Percentiles rank a stretch among this genome's conserved stretches.
These are phyloP conservation scores for Carassius auratus DNA, from an alignment of 2,113 vertebrate genomes.

Conservation along the genomic window DNA sequence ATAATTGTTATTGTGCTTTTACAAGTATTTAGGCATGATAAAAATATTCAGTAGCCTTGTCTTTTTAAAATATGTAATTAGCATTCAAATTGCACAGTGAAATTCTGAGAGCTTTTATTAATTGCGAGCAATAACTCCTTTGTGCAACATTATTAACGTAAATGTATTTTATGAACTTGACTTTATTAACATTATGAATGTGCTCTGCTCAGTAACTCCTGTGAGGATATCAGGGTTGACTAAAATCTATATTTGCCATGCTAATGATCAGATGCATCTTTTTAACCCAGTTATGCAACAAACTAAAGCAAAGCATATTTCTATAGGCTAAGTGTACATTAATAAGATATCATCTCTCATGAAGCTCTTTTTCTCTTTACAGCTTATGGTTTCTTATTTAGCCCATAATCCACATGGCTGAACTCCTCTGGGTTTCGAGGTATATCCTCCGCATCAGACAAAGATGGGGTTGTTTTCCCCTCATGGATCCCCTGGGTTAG, in stretches of 20 bases:
- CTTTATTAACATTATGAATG: too few relatives aligned
- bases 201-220: background rate
- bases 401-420: background rate
- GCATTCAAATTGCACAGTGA: background rate
- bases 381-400: background rate
- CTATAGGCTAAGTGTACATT: background rate
- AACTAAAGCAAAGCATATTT: background rate
- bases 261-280: background rate
- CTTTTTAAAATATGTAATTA: background rate
- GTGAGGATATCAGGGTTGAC: background rate
- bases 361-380: conserved; percentile 21
- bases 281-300: background rate
- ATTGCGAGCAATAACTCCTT: background rate
- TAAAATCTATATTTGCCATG: background rate
- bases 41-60: too few relatives aligned
- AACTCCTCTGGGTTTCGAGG: background rate
- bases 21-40: too few relatives aligned
- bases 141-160: background rate
- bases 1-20: background rate
- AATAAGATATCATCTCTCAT: background rate
- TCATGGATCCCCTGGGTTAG: background rate
- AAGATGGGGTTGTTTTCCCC: background rate
- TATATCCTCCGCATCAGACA: conserved; percentile 17
- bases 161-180: too few relatives aligned
- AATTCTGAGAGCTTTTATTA: background rate